Evolutionary conservation across 2,113 vertebrate genomes (phyloP), one percentile per base, ranked within the genome.

Genomic region (Synodontis membranacea): DNA sequence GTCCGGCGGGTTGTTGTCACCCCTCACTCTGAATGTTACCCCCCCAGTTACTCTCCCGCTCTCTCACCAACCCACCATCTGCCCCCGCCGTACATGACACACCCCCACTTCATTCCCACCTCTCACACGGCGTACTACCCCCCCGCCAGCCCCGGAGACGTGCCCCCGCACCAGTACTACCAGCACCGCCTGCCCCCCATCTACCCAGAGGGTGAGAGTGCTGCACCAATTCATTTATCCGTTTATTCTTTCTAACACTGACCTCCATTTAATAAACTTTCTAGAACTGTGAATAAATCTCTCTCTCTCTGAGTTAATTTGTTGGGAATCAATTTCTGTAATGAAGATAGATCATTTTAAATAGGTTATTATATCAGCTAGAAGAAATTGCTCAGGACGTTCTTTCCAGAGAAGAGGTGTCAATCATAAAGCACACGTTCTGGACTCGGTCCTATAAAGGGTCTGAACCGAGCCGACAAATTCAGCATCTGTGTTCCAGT

Each of bases 1-100:
- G 95, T 97, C 54, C 96, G 96, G 48, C 93, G 96, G 88, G 96
- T 97, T 86, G 96, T 97, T 84, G 96, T 97, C 62, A 97, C 96
- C 10, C 96, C 96, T 2, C 96, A 97, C 81, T 96, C 96, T 0
- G 96, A 97, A 87, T 97, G 96, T 89, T 97, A 96, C 54, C 96
- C 96, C 23, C 96, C 95, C 44, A 96, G 95, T 84, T 97, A 97
- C 52, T 95, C 96, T 21, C 96, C 96, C 0, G 95, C 96, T 87
- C 95, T 97, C 90, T 97, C 96, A 11, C 96, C 96, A 1, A 96
- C 94, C 19, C 96, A 96, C 48, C 96, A 96, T 91, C 92, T 97
- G 48, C 95, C 96, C 80, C 89, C 88, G 5, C 96, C 95, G 0
- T 97, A 97, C 88, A 92, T 97, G 92, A 46, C 96, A 0, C 96